Percentiles rank a stretch among this genome's conserved stretches.
These are phyloP conservation scores for Vimba vimba DNA, from an alignment of 2,113 vertebrate species.

Conservation along the genomic window DNA sequence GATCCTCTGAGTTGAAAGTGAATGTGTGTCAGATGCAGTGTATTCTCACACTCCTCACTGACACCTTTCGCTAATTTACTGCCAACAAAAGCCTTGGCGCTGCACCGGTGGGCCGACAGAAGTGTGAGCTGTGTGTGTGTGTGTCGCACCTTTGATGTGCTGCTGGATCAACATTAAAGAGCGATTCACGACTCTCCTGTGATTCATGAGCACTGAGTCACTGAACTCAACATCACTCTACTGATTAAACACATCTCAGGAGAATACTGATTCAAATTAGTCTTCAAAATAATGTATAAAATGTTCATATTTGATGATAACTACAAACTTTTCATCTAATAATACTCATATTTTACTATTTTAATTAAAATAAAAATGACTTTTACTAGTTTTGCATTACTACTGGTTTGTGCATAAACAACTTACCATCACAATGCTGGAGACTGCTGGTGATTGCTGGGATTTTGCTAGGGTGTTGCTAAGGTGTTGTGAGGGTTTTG, in stretches of 20 bases:
- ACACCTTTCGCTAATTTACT: slow-evolving; percentile 3
- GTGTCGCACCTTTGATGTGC: background rate
- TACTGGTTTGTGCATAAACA: too few species aligned
- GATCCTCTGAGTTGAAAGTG: background rate
- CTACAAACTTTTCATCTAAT: too few species aligned
- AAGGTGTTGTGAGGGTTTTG: too few species aligned
- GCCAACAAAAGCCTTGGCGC: background rate
- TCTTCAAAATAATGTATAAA: background rate
- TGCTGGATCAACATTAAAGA: background rate
- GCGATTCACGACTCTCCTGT: background rate
- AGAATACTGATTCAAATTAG: background rate
- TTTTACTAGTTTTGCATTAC: too few species aligned
- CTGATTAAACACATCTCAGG: background rate
- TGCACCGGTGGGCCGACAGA: background rate
- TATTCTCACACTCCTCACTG: background rate
- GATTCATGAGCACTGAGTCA: background rate
- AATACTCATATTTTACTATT: too few species aligned
- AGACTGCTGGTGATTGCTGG: too few species aligned
- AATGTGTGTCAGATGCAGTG: background rate
- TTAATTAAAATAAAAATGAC: too few species aligned
- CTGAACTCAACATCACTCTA: background rate
- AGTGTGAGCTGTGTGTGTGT: background rate
- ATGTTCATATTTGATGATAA: background rate
- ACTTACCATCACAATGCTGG: too few species aligned
- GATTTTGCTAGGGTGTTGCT: too few species aligned